Base-by-base conservation (phyloP, 2,797 vertebrate genomes). In the Sebastes elongatus region DNA sequence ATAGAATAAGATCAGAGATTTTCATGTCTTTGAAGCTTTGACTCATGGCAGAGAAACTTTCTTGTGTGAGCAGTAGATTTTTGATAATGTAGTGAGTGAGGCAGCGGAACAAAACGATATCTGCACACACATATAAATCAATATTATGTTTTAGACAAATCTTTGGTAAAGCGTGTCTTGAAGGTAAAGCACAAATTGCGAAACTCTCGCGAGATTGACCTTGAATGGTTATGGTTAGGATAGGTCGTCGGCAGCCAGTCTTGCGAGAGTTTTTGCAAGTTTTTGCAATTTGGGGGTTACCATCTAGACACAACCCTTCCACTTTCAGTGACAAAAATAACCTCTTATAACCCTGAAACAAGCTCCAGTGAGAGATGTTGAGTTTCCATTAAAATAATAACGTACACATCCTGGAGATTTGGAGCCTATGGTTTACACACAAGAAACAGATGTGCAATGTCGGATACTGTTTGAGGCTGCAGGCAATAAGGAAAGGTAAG, bases 381-480 rank as follows among this genome's bases (percentile, higher is more conserved):
- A 70, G 20, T 14, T 28, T 9, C 11, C 5, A 38, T 49, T 73
- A 35, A 74, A 69, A 63, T 59, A 57, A 57, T 25, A 7, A 27
- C 7, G 57, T 30, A 49, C 38, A 10, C 33, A 20, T 11, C 16
- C 61, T 55, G 22, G 20, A 55, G 28, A 53, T 57, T 25, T 35
- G 32, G 35, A 23, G 61, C 53, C n/a, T 35, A 7, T 7, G 25
- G 14, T 67, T 38, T 38, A 53, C 22, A 66, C 62, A 73, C 16
- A 57, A 27, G 38, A 65, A 70, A 77, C 73, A 67, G 67, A 84
- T 82, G 81, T 69, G 59, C 7, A 14, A 63, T 57, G 38, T 42
- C 13, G 13, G 60, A 55, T 56, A 69, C 13, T 30, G 53, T 33
- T 6, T 38, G 35, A 33, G n/a, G 60, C 46, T 38, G 32, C 30